Percentiles rank a stretch among this genome's conserved stretches.
phyloP scores from a whole-genome alignment of 1,140 invertebrate species.

The Tetramorium alpestre region DNA sequence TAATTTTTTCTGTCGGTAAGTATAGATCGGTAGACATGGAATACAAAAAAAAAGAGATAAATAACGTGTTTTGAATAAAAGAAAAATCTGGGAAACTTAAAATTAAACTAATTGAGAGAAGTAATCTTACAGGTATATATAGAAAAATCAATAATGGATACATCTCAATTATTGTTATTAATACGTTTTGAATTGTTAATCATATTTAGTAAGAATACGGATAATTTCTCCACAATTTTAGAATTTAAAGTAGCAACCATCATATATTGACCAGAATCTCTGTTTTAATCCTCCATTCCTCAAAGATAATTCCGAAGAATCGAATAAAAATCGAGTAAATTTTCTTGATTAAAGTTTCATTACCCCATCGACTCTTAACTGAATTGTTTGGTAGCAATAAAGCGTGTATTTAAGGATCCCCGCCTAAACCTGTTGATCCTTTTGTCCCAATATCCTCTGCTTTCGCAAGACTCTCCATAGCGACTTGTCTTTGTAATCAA shows the following conservation, averaged over 20 bases:
- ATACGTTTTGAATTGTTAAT: not conserved
- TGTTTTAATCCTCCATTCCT: not conserved
- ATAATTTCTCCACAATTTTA: not conserved
- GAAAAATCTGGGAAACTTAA: not conserved
- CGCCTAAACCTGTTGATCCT: conserved; percentile 71
- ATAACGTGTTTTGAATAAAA: not conserved
- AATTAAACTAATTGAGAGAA: not conserved
- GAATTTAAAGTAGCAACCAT: not conserved
- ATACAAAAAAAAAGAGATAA: not conserved
- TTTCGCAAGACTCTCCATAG: conserved; percentile 37
- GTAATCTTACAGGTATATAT: not conserved
- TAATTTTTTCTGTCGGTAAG: not conserved
- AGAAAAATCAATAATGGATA: not conserved
- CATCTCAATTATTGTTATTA: not conserved
- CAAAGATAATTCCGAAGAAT: conserved; percentile 52
- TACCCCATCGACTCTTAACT: not conserved
- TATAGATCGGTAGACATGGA: not conserved
- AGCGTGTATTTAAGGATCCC: conserved; percentile 62
- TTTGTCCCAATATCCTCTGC: conserved; percentile 46
- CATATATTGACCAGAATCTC: conserved; percentile 1
- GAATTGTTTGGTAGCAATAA: conserved; percentile 53
- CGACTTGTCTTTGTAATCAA: conserved; percentile 12
- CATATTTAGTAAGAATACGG: not conserved
- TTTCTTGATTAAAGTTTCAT: conserved; percentile 63
- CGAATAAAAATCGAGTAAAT: conserved; percentile 49